Evolutionary conservation across 2,888 invertebrate genomes (phyloP), one percentile per base, ranked within the genome.

Genomic region (Plagodis pulveraria): DNA sequence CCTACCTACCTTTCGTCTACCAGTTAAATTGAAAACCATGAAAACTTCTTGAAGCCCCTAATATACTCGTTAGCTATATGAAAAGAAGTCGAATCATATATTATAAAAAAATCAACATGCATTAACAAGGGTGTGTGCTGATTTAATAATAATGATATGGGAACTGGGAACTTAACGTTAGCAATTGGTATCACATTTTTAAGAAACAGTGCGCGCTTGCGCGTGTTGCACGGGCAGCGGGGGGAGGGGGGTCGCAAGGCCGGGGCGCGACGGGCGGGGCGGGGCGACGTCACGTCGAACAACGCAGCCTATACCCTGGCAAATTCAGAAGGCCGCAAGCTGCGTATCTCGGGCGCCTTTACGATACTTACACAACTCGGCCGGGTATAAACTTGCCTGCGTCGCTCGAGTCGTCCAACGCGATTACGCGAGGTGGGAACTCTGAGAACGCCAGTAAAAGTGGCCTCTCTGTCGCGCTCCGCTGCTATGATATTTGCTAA

Each of bases 251-350:
- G 85, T 81, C 83, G 88, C 91, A 91, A 90, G 91, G 90, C 87
- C 88, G 86, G 84, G 79, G 84, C 72, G 88, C 78, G 80, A 86
- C 63, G 80, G 35, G 82, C 76, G 83, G 86, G 84, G 86, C 71
- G 83, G 72, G 83, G 84, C 80, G 81, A 89, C 87, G 88, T 91
- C 89, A 91, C 84, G 86, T 87, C 89, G 90, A 90, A 91, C 89
- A 89, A 89, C 90, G 87, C 86, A 87, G 81, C 74, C 76, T 66
- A 76, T 79, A 91, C 72, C 63, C 88, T 75, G 70, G 86, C 69
- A 83, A 87, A 80, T 89, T 79, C 65, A 83, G 74, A 75, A 84
- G 83, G 56, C 65, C 65, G 59, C 66, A 54, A 45, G 53, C 50
- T 53, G 50, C 63, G 69, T 70, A 54, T 50, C 52, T 36, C 50